These are phyloP conservation scores for Aleiodes testaceus DNA, from an alignment of 2,888 invertebrate genomes.

Conservation along the genomic window DNA sequence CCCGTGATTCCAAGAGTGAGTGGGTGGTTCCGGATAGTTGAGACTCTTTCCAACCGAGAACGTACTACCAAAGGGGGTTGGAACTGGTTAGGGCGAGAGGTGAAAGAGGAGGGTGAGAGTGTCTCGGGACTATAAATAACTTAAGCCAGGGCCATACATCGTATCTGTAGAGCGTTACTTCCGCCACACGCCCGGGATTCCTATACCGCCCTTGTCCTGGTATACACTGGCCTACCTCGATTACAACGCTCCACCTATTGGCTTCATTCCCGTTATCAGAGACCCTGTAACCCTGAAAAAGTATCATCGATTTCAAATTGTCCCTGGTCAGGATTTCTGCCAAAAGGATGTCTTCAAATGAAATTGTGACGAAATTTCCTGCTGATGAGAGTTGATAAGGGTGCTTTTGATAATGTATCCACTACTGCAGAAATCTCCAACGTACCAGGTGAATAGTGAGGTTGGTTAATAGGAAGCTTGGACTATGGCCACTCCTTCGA, in stretches of 20 bases:
- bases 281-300: slow-evolving; percentile 46
- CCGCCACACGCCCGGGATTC: slow-evolving; percentile 43
- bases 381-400: neutral
- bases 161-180: slow-evolving; percentile 56
- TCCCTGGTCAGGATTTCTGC: slow-evolving; percentile 41
- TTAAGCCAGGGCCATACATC: slow-evolving; percentile 56
- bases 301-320: slow-evolving; percentile 31
- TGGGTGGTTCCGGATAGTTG: slow-evolving; percentile 39
- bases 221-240: slow-evolving; percentile 10
- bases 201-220: slow-evolving; percentile 23
- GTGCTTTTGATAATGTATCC: neutral
- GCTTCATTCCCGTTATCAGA: slow-evolving; percentile 22
- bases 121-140: slow-evolving; percentile 59
- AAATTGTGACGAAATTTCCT: neutral
- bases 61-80: neutral
- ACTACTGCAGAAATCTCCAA: neutral
- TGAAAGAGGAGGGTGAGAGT: slow-evolving; percentile 38
- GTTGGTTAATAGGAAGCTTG: slow-evolving; percentile 11
- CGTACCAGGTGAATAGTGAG: slow-evolving; percentile 7
- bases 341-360: neutral
- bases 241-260: slow-evolving; percentile 7
- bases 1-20: slow-evolving; percentile 33
- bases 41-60: slow-evolving; percentile 39
- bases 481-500: slow-evolving; percentile 21
- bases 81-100: slow-evolving; percentile 30